Conservation (phyloP, 2,888 invertebrate species). For the Chalcosyrphus nemorum region DNA sequence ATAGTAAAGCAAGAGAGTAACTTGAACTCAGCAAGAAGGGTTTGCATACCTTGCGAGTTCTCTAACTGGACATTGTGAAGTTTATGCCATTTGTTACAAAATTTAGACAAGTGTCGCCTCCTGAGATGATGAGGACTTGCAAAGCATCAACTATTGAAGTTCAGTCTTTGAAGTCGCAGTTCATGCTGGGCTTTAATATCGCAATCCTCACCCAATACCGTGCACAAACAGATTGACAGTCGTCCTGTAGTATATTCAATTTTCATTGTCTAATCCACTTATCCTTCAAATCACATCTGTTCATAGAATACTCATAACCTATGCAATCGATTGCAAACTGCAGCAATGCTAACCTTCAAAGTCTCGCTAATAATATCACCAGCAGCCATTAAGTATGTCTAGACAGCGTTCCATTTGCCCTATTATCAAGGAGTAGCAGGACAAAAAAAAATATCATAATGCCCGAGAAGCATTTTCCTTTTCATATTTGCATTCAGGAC, state of each 20-base stretch:
- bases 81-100: too few relatives aligned
- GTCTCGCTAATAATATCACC: constrained; percentile 23
- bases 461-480: constrained; percentile 13
- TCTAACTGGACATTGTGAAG: too few relatives aligned
- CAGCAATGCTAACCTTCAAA: not conserved
- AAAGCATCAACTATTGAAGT: too few relatives aligned
- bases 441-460: not conserved
- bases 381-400: constrained; percentile 25
- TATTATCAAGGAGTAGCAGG: constrained; percentile 9
- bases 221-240: not conserved
- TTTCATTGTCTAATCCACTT: not conserved
- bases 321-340: constrained; percentile 21
- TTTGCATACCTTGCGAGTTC: too few relatives aligned
- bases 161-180: too few relatives aligned
- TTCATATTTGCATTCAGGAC: constrained; percentile 38
- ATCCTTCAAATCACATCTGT: not conserved
- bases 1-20: too few relatives aligned
- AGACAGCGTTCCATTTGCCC: constrained; percentile 41
- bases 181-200: too few relatives aligned
- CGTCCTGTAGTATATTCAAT: not conserved
- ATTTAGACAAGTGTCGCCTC: too few relatives aligned
- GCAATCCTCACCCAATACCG: too few relatives aligned
- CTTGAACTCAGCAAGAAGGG: too few relatives aligned
- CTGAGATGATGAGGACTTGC: too few relatives aligned
- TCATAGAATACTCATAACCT: not conserved